phyloP scores from a whole-genome alignment of 1,140 invertebrate genomes.

The Ditylenchus dipsaci region DNA sequence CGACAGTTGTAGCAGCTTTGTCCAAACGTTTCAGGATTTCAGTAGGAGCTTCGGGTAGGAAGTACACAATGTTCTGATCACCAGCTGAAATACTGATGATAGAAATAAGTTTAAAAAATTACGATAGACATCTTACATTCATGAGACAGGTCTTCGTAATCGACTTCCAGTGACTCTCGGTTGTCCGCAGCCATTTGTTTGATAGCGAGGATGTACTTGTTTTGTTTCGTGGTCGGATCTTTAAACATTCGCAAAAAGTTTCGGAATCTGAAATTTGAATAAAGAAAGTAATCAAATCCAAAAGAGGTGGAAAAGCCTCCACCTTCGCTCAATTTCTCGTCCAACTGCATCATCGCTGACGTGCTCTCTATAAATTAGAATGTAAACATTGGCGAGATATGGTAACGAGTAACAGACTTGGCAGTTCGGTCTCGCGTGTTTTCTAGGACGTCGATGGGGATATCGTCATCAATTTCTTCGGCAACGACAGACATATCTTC shows the following conservation, averaged over 20 bases:
- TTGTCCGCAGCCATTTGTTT: slow-evolving; percentile 62
- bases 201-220: slow-evolving; percentile 49
- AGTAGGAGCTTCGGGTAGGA: slow-evolving; percentile 89
- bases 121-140: slow-evolving; percentile 58
- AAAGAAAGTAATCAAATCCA: slow-evolving; percentile 7
- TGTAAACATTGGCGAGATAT: no score
- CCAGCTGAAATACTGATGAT: slow-evolving; percentile 19
- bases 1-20: slow-evolving; percentile 77
- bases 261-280: slow-evolving; percentile 38
- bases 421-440: slow-evolving; percentile 74
- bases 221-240: slow-evolving; percentile 28
- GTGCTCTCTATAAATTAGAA: slow-evolving; percentile 72
- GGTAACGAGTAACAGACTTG: no score
- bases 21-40: slow-evolving; percentile 65
- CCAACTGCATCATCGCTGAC: slow-evolving; percentile 88
- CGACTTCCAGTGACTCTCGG: slow-evolving; percentile 79
- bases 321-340: slow-evolving; percentile 91
- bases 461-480: slow-evolving; percentile 67
- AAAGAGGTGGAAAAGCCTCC: slow-evolving; percentile 79
- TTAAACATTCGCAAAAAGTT: slow-evolving; percentile 51
- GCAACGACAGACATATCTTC: slow-evolving; percentile 26
- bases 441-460: slow-evolving; percentile 78
- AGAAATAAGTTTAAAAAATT: neutral
- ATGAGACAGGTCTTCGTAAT: slow-evolving; percentile 81
- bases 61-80: slow-evolving; percentile 88